Conservation (phyloP, 2,113 vertebrate species). For the Tetrax tetrax region DNA sequence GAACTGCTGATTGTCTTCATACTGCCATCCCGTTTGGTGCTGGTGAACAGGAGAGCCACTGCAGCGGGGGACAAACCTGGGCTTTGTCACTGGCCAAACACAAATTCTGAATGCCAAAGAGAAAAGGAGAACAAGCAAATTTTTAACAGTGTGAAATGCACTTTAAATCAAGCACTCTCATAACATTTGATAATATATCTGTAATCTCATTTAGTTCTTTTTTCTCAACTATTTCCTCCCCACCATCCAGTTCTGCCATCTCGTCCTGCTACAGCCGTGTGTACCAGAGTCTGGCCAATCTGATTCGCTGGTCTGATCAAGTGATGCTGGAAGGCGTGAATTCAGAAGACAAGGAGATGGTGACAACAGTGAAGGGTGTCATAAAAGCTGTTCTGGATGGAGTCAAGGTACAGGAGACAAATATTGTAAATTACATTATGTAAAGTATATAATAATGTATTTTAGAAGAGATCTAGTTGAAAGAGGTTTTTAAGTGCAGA, state of each 20-base stretch:
- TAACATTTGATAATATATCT: neutral
- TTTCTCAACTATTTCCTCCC: neutral
- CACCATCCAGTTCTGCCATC: conserved; percentile 84
- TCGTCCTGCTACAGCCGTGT: conserved; percentile 95
- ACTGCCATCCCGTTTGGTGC: neutral
- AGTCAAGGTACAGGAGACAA: conserved; percentile 84
- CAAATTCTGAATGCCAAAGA: neutral
- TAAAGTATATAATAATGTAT: neutral
- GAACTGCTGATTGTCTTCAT: neutral
- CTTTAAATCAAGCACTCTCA: neutral
- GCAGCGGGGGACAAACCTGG: neutral
- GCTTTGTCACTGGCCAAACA: neutral
- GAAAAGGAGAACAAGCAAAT: neutral
- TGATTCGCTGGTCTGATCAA: conserved; percentile 97
- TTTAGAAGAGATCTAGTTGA: neutral
- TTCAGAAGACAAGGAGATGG: conserved; percentile 93
- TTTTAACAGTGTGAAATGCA: neutral
- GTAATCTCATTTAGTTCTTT: neutral
- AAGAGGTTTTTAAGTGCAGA: neutral
- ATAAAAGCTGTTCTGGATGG: conserved; percentile 98
- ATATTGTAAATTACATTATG: neutral
- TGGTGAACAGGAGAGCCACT: neutral
- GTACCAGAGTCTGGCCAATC: conserved; percentile 96
- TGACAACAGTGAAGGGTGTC: conserved; percentile 88
- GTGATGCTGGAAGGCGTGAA: conserved; percentile 97